phyloP scores from a whole-genome alignment of 2,113 vertebrate species.

The Polypterus bichir region DNA sequence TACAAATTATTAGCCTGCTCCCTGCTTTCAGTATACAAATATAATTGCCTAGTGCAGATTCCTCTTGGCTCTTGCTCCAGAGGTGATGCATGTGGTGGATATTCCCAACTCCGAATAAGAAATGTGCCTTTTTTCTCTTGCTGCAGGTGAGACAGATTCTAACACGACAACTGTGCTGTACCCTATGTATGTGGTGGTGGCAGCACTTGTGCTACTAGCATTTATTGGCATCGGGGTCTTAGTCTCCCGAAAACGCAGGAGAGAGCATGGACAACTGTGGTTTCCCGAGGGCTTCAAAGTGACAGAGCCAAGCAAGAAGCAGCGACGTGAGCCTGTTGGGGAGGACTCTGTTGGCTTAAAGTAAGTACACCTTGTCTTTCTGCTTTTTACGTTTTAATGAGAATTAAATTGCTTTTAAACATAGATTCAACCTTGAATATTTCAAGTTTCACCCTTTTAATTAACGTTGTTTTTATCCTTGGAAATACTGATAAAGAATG shows the following conservation, averaged over 20 bases:
- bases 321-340: slow-evolving; percentile 83
- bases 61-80: slow-evolving; percentile 6
- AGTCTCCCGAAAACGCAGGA: slow-evolving; percentile 77
- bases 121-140: slow-evolving; percentile 30
- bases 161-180: slow-evolving; percentile 41
- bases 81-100: not conserved
- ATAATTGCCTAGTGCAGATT: slow-evolving; percentile 16
- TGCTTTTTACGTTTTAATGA: too few relatives aligned
- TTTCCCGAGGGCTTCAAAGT: slow-evolving; percentile 96
- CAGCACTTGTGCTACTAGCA: slow-evolving; percentile 51
- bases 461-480: too few relatives aligned
- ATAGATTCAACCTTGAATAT: too few relatives aligned
- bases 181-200: slow-evolving; percentile 66
- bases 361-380: slow-evolving; percentile 51
- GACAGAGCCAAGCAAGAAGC: slow-evolving; percentile 91
- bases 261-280: slow-evolving; percentile 94
- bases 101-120: slow-evolving; percentile 21
- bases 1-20: slow-evolving; percentile 51
- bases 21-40: slow-evolving; percentile 35
- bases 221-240: slow-evolving; percentile 73
- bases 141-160: slow-evolving; percentile 57
- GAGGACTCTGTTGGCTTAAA: slow-evolving; percentile 93
- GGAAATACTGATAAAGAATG: too few relatives aligned
- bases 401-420: too few relatives aligned
- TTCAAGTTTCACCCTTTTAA: too few relatives aligned